phyloP scores from a whole-genome alignment of 2,888 invertebrate genomes.

The Coelinius sp. region DNA sequence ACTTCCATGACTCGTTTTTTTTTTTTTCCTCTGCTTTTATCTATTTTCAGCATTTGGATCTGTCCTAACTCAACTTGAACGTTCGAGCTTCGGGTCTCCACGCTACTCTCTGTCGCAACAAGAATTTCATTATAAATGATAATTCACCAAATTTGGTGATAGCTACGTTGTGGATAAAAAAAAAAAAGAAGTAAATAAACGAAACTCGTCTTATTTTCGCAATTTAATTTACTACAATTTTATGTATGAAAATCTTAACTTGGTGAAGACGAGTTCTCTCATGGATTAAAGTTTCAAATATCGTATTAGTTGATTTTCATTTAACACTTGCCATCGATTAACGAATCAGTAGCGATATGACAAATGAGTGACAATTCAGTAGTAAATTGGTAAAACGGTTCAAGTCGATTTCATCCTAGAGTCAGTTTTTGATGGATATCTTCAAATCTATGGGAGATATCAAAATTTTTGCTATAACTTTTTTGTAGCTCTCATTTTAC shows the following conservation, averaged over 20 bases:
- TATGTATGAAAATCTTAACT: constrained; percentile 30
- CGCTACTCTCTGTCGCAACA: constrained; percentile 44
- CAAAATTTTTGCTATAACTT: too few relatives aligned
- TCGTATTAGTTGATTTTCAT: not conserved
- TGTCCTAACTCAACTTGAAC: constrained; percentile 36
- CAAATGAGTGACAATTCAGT: too few relatives aligned
- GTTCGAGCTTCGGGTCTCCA: constrained; percentile 31
- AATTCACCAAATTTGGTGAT: constrained; percentile 50
- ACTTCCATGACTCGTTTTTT: not conserved
- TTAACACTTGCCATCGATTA: too few relatives aligned
- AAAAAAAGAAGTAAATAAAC: not conserved
- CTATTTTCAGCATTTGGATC: constrained; percentile 8
- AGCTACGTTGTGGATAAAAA: constrained; percentile 29
- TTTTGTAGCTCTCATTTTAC: too few relatives aligned
- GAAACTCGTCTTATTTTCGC: constrained; percentile 29
- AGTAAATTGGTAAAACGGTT: too few relatives aligned
- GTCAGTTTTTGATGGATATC: too few relatives aligned
- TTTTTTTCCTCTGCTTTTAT: constrained; percentile 28
- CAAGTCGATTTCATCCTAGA: too few relatives aligned
- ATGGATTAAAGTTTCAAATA: constrained; percentile 4
- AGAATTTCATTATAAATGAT: constrained; percentile 51
- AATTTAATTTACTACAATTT: constrained; percentile 29
- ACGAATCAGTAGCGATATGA: too few relatives aligned
- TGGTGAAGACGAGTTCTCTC: constrained; percentile 35
- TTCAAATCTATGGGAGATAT: too few relatives aligned